These are phyloP conservation scores for Prionace glauca DNA, from an alignment of 2,797 vertebrate species.

Conservation along the genomic window DNA sequence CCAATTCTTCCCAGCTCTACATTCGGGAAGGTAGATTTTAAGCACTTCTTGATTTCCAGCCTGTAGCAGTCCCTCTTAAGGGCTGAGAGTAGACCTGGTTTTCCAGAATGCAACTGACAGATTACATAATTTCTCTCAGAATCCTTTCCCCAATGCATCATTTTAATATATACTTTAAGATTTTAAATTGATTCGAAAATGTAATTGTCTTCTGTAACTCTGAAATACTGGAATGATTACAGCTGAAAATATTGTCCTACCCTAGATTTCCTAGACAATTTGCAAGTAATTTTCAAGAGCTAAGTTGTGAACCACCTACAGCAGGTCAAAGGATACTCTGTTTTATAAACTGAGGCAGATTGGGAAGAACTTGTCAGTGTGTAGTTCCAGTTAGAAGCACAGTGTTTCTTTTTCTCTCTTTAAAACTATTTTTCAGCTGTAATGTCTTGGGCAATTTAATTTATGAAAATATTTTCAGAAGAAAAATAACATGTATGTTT, in stretches of 20 bases:
- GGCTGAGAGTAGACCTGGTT: neutral
- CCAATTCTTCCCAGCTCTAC: neutral
- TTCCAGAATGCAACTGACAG: neutral
- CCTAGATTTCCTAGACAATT: neutral
- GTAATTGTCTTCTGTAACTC: neutral
- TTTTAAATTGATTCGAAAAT: neutral
- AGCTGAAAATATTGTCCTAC: neutral
- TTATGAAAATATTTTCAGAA: neutral
- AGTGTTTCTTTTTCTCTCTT: neutral
- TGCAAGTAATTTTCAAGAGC: neutral
- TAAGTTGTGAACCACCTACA: neutral
- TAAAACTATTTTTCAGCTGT: neutral
- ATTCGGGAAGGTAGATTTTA: neutral
- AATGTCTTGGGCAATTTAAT: neutral
- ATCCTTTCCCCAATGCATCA: neutral
- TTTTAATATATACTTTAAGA: neutral
- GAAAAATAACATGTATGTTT: neutral
- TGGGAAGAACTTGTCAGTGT: neutral
- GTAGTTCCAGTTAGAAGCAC: neutral
- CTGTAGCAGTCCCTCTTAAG: neutral
- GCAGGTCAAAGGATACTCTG: neutral
- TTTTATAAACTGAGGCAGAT: neutral
- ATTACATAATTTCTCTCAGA: neutral
- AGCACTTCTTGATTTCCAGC: neutral
- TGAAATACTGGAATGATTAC: neutral